A percentile compares a stretch with the other conserved stretches of the same genome.
Evolutionary conservation across 2,888 invertebrate species (phyloP).

Genomic region (Dasypogon diadema): DNA sequence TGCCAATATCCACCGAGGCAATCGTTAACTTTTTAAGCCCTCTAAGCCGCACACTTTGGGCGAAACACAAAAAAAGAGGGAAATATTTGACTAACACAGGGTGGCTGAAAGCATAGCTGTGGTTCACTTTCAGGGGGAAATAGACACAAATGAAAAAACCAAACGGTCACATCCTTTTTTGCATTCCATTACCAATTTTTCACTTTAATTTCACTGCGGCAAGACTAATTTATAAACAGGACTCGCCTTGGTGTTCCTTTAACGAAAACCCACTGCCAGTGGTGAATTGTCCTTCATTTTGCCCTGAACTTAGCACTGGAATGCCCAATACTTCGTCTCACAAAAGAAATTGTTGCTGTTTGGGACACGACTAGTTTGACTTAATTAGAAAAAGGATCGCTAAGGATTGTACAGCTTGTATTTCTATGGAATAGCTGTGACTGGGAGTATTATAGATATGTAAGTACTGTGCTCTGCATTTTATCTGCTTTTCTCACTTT

Average conservation of each 20-base stretch:
- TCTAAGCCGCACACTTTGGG: too few species aligned
- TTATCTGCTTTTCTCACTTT: conserved; percentile 42
- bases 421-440: neutral
- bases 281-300: neutral
- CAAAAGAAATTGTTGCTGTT: conserved; percentile 38
- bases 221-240: conserved; percentile 48
- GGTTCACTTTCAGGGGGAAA: neutral
- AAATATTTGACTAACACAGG: neutral
- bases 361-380: conserved; percentile 33
- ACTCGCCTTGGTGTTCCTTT: conserved; percentile 15
- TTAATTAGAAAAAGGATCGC: conserved; percentile 47
- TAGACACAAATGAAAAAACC: conserved; percentile 19
- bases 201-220: conserved; percentile 44
- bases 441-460: conserved; percentile 17
- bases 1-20: too few species aligned
- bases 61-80: too few species aligned
- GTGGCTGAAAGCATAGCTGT: neutral
- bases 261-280: neutral
- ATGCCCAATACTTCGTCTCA: conserved; percentile 11
- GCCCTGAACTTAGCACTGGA: neutral
- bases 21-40: too few species aligned
- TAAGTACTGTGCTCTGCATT: conserved; percentile 28
- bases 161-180: conserved; percentile 44
- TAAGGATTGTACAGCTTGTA: conserved; percentile 18
- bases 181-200: conserved; percentile 43